Conservation (phyloP, 2,797 vertebrate genomes). For the Remorina albescens region DNA sequence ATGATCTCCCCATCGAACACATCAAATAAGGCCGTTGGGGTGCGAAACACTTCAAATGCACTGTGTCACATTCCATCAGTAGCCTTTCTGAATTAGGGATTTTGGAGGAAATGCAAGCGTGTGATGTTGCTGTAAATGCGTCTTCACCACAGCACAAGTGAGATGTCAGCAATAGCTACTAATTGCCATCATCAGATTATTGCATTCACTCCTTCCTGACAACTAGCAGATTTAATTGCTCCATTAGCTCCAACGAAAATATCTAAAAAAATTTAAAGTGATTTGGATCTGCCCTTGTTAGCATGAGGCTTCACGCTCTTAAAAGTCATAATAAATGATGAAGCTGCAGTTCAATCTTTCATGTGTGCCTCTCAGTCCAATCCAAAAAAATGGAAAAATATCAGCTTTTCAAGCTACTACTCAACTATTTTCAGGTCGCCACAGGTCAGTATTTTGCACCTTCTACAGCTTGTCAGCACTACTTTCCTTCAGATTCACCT, state of each 20-base stretch:
- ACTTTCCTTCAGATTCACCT: not conserved
- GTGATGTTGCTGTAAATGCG: constrained; percentile 11
- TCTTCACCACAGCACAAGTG: constrained; percentile 5
- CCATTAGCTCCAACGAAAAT: constrained; percentile 42
- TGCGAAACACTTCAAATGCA: constrained; percentile 19
- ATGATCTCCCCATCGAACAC: too few relatives aligned
- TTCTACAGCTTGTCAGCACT: not conserved
- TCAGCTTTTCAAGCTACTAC: not conserved
- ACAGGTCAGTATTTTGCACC: not conserved
- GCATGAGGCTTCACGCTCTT: not conserved
- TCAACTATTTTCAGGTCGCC: not conserved
- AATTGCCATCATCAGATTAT: constrained; percentile 41
- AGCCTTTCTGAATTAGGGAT: constrained; percentile 26
- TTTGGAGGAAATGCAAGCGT: constrained; percentile 19
- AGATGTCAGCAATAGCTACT: constrained; percentile 30
- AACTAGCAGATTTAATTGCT: constrained; percentile 50
- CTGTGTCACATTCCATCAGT: constrained; percentile 42
- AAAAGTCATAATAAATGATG: not conserved
- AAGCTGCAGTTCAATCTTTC: not conserved
- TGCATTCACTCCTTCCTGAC: constrained; percentile 45
- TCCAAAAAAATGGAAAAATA: not conserved
- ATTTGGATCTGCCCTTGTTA: constrained; percentile 23
- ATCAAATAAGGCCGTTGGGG: too few relatives aligned
- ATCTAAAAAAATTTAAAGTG: constrained; percentile 29
- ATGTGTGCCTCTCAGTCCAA: not conserved